These are phyloP conservation scores for Lasioglossum leucozonium DNA, from an alignment of 2,888 invertebrate genomes.

Conservation along the genomic window DNA sequence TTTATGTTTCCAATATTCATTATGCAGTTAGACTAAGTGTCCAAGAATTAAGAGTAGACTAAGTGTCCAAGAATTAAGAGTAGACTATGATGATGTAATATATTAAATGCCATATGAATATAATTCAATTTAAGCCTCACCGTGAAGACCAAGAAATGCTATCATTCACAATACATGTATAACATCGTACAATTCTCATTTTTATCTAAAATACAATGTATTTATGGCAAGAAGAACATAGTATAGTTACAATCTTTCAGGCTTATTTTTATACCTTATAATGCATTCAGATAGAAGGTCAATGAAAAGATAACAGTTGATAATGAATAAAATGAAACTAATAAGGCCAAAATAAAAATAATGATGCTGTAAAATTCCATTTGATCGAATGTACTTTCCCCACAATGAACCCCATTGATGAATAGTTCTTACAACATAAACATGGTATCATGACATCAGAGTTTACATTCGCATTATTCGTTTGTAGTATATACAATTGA, in stretches of 20 bases:
- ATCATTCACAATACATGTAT: neutral
- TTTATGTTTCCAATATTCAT: neutral
- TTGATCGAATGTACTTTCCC: neutral
- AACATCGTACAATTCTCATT: neutral
- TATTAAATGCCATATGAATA: neutral
- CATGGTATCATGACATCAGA: neutral
- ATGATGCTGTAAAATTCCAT: neutral
- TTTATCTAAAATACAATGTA: neutral
- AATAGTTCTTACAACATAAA: neutral
- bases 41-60: neutral
- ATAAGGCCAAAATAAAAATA: neutral
- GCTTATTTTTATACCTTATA: neutral
- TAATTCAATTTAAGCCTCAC: constrained; percentile 19
- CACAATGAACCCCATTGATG: neutral
- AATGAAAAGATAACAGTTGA: neutral
- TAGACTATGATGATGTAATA: constrained; percentile 16
- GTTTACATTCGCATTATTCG: neutral
- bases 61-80: neutral
- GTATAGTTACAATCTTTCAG: neutral
- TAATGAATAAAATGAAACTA: neutral
- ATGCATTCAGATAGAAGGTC: neutral
- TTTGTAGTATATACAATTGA: neutral
- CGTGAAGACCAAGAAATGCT: constrained; percentile 25
- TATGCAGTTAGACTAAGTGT: neutral
- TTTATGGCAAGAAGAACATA: neutral